Evolutionary conservation across 2,113 vertebrate genomes (phyloP).

Genomic region (Melanotaenia duboulayi): DNA sequence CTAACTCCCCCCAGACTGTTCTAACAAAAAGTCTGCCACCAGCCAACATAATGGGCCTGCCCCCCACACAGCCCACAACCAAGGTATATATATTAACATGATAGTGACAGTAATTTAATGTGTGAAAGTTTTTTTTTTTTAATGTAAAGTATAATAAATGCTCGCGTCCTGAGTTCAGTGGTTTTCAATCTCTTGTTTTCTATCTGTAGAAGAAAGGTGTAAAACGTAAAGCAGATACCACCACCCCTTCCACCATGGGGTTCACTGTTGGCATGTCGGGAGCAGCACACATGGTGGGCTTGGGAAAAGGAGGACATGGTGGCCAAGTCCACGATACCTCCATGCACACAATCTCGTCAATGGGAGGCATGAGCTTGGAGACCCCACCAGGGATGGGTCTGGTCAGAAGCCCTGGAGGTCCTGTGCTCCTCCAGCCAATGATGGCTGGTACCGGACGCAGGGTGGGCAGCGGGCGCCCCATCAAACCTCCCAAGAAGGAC

Average conservation of each 20-base stretch:
- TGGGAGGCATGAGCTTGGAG: slow-evolving; percentile 73
- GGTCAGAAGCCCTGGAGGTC: slow-evolving; percentile 60
- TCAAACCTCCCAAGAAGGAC: slow-evolving; percentile 94
- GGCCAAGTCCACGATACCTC: slow-evolving; percentile 77
- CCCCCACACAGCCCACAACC: slow-evolving; percentile 86
- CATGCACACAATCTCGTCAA: slow-evolving; percentile 70
- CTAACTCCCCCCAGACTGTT: slow-evolving; percentile 87
- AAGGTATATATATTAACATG: slow-evolving; percentile 42
- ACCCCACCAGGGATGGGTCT: slow-evolving; percentile 70
- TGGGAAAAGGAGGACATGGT: slow-evolving; percentile 82
- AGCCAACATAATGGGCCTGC: slow-evolving; percentile 75
- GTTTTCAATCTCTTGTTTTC: slow-evolving; percentile 1
- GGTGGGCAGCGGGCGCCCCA: slow-evolving; percentile 91
- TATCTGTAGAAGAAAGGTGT: slow-evolving; percentile 92
- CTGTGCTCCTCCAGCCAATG: slow-evolving; percentile 73
- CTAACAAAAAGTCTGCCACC: slow-evolving; percentile 87
- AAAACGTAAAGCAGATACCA: slow-evolving; percentile 96
- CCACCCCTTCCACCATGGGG: slow-evolving; percentile 90
- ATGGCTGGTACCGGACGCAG: slow-evolving; percentile 76
- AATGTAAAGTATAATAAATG: neutral
- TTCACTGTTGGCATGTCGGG: slow-evolving; percentile 81
- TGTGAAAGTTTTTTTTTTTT: too few relatives aligned
- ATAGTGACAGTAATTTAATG: neutral
- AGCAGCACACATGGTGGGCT: slow-evolving; percentile 74
- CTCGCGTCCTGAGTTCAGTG: neutral